Conservation (phyloP, 2,113 vertebrate species). For the Nipponia nippon region DNA sequence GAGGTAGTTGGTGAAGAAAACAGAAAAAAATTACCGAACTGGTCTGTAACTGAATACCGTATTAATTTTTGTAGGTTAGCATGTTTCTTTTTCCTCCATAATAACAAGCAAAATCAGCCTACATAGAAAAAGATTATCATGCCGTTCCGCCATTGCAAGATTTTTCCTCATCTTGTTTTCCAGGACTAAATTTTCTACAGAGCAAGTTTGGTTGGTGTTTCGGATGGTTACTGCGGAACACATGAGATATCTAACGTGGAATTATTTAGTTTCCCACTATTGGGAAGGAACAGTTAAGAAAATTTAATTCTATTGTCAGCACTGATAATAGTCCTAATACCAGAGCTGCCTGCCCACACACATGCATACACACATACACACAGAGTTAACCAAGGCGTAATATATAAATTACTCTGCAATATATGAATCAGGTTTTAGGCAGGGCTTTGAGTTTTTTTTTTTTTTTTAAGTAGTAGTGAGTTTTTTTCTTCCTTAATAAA, state of each 20-base stretch:
- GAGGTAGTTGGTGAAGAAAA: background rate
- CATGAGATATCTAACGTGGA: rapidly evolving
- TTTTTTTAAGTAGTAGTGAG: rapidly evolving
- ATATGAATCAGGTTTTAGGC: background rate
- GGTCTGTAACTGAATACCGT: background rate
- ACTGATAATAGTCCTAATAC: background rate
- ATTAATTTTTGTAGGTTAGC: background rate
- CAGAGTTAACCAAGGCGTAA: rapidly evolving
- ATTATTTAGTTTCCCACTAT: background rate
- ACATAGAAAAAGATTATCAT: background rate
- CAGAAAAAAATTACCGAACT: background rate
- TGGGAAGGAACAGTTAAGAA: background rate
- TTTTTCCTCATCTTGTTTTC: background rate
- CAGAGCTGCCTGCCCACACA: background rate
- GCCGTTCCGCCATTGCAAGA: background rate
- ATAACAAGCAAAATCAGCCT: background rate
- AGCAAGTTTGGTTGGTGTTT: background rate
- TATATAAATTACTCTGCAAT: background rate
- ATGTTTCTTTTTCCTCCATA: background rate
- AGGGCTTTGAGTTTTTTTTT: background rate
- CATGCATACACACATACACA: background rate
- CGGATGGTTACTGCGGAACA: background rate
- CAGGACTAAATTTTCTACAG: background rate
- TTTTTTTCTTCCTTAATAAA: background rate
- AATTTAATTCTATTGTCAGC: background rate